Evolutionary conservation across 2,113 vertebrate genomes (phyloP).

Genomic region (Sula dactylatra): DNA sequence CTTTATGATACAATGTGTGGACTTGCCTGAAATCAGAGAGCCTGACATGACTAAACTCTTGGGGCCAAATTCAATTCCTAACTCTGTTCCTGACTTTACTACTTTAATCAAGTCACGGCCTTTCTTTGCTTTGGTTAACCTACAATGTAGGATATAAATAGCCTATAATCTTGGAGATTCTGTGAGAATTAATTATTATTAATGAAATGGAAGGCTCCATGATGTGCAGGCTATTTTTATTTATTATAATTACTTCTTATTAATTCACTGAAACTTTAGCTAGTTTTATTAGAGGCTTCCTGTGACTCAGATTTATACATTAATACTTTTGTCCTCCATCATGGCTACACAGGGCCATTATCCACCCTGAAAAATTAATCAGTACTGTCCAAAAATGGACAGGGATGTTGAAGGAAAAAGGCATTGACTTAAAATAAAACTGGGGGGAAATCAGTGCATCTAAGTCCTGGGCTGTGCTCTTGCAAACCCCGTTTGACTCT

Average conservation of each 20-base stretch:
- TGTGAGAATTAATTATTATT: constrained; percentile 31
- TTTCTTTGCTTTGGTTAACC: constrained; percentile 7
- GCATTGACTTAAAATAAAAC: background rate
- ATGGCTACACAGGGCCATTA: background rate
- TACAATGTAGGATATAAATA: constrained; percentile 2
- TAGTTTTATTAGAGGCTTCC: background rate
- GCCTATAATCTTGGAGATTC: background rate
- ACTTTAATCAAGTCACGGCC: constrained; percentile 1
- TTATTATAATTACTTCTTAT: constrained; percentile 14
- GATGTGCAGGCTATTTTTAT: constrained; percentile 22
- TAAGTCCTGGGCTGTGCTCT: background rate
- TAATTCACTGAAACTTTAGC: background rate
- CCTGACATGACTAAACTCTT: background rate
- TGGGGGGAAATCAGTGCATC: background rate
- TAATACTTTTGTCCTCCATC: background rate
- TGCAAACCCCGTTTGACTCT: background rate
- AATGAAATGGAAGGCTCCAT: background rate
- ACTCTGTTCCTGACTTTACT: background rate
- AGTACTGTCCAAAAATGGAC: background rate
- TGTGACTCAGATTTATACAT: background rate
- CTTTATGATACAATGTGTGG: background rate
- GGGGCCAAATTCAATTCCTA: background rate
- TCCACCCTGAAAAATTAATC: background rate
- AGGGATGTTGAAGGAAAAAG: background rate
- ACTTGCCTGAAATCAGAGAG: background rate